phyloP scores from a whole-genome alignment of 1,140 invertebrate genomes.

The Aradophagus sp. region DNA sequence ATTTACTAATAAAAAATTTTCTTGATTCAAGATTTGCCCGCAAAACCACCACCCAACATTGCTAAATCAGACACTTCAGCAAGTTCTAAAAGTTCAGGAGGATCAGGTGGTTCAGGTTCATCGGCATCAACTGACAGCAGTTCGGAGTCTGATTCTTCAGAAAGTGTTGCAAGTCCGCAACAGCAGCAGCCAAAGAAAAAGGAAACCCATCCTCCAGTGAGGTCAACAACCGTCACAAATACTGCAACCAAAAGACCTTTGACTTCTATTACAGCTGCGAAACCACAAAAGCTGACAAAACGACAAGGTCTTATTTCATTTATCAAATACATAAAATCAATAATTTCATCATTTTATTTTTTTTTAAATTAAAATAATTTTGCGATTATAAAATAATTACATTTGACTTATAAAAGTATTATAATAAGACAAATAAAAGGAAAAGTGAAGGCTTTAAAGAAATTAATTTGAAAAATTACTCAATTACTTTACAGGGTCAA shows the following conservation, averaged over 20 bases:
- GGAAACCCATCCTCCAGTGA: constrained; percentile 59
- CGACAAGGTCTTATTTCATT: constrained; percentile 62
- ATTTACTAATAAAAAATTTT: too few species aligned
- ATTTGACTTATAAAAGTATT: too few species aligned
- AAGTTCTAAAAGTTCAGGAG: constrained; percentile 72
- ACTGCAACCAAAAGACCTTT: constrained; percentile 71
- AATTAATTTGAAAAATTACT: too few species aligned
- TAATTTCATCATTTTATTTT: too few species aligned
- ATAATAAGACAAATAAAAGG: constrained; percentile 7
- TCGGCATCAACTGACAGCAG: constrained; percentile 72
- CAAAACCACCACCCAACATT: constrained; percentile 40
- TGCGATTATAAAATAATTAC: too few species aligned
- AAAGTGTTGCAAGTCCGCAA: constrained; percentile 68
- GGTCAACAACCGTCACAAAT: constrained; percentile 58
- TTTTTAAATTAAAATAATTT: too few species aligned
- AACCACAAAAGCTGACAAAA: constrained; percentile 71
- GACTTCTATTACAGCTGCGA: constrained; percentile 67
- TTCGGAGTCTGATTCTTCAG: constrained; percentile 73
- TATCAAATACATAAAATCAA: too few species aligned
- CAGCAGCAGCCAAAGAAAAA: constrained; percentile 67
- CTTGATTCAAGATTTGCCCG: constrained; percentile 31
- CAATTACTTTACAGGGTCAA: constrained; percentile 50
- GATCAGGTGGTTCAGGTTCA: constrained; percentile 67
- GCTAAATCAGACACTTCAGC: constrained; percentile 71
- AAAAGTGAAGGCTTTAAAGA: too few species aligned